Percentiles rank a stretch among this genome's conserved stretches.
phyloP scores from a whole-genome alignment of 2,113 vertebrate species.

The Acanthochromis polyacanthus region DNA sequence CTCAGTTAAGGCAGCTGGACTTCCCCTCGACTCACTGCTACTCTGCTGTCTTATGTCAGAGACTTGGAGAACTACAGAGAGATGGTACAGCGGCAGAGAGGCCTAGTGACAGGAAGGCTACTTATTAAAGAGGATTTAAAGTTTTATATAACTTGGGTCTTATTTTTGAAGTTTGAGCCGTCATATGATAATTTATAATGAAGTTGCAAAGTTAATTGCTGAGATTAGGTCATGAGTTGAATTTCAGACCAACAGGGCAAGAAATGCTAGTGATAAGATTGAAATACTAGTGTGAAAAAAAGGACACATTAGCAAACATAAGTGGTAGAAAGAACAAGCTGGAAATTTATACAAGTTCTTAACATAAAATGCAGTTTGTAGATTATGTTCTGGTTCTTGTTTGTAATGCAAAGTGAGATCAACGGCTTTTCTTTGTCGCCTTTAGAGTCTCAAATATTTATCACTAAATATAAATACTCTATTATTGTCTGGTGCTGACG shows the following conservation, averaged over 20 bases:
- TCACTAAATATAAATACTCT: slow-evolving; percentile 11
- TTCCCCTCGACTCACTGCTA: slow-evolving; percentile 46
- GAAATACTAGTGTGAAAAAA: neutral
- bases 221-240: neutral
- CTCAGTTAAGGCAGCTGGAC: slow-evolving; percentile 85
- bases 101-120: slow-evolving; percentile 1
- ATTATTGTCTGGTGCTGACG: neutral
- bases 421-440: neutral
- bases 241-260: neutral
- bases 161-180: slow-evolving; percentile 12
- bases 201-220: neutral
- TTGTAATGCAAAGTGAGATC: neutral
- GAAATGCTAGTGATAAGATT: neutral
- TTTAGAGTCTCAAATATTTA: neutral
- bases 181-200: neutral
- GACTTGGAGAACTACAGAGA: slow-evolving; percentile 41
- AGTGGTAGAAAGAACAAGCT: neutral
- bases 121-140: slow-evolving; percentile 34
- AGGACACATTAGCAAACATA: fast-evolving
- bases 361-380: neutral
- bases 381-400: neutral
- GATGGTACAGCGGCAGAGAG: slow-evolving; percentile 21
- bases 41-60: slow-evolving; percentile 29
- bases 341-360: neutral
- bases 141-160: slow-evolving; percentile 15